Base-by-base conservation (phyloP, 2,888 invertebrate genomes). In the Drosophila falleni region DNA sequence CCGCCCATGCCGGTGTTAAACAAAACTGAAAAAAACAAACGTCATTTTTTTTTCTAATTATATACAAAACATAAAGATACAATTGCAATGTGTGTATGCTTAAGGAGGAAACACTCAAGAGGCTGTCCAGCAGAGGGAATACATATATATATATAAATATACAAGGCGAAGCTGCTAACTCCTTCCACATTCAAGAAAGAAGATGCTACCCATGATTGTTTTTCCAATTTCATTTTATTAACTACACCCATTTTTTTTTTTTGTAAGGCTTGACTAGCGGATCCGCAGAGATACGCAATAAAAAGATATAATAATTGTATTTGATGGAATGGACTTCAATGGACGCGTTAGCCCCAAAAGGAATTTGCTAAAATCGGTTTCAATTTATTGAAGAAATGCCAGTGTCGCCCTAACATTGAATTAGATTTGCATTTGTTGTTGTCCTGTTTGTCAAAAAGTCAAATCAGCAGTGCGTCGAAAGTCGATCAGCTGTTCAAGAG, bases 1-100 rank as follows among this genome's bases (percentile, higher is more conserved):
- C 78, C 19, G 19, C 84, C 84, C 81, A 69, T 67, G 73, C 84
- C 81, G 89, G 68, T 87, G 83, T 87, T 70, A 79, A 79, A 68
- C 42, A 41, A 59, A 59, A 56, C 56, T 66, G n/a, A 74, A 74
- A 68, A 75, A 60, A 73, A 67, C 42, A 65, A 78, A 58, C 71
- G 71, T 67, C 35, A 63, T 74, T 80, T 81, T 71, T 78, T 83
- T 78, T 83, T 72, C 51, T 72, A 64, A 55, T 65, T 72, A 82
- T 75, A 75, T 75, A 75, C 70, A 79, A 83, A 77, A 77, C 68
- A 41, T 60, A 65, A 71, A 65, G 44, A 53, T 61, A 63, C 79
- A 68, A 31, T 60, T 55, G 29, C 42, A 46, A 49, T 39, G 51
- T 84, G 69, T 77, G 63, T 76, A 54, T 44, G 50, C 61, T 50